Percentiles rank a stretch among this genome's conserved stretches.
These are phyloP conservation scores for Oxycera nigricornis DNA, from an alignment of 2,888 invertebrate genomes.

Conservation along the genomic window DNA sequence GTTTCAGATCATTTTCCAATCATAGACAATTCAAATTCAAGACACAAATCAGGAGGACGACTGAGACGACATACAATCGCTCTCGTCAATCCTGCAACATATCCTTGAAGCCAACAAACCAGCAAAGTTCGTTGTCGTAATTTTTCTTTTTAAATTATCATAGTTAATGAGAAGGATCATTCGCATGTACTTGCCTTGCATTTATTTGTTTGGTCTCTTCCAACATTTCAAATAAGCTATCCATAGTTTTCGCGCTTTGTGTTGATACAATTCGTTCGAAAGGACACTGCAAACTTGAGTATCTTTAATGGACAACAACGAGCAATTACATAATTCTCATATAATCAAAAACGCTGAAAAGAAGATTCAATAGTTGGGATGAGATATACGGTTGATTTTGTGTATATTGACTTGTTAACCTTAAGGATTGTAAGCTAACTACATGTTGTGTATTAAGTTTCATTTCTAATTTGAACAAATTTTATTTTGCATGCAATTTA, in stretches of 20 bases:
- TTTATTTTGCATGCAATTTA: too few species aligned
- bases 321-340: not conserved
- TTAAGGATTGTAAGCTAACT: not conserved
- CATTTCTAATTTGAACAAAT: too few species aligned
- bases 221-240: slow-evolving; percentile 26
- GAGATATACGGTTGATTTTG: slow-evolving; percentile 11
- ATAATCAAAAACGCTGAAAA: slow-evolving; percentile 16
- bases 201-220: slow-evolving; percentile 22
- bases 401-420: not conserved
- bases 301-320: slow-evolving; percentile 2
- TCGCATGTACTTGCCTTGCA: slow-evolving; percentile 23
- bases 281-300: not conserved
- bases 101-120: not conserved
- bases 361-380: slow-evolving; percentile 23
- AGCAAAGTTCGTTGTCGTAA: not conserved
- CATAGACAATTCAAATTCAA: too few species aligned
- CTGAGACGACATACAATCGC: not conserved
- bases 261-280: not conserved
- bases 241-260: not conserved
- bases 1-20: too few species aligned
- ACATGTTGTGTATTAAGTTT: too few species aligned
- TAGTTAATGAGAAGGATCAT: not conserved
- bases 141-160: too few species aligned
- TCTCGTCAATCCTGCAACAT: not conserved
- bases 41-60: slow-evolving; percentile 12